These are phyloP conservation scores for Diadophis punctatus DNA, from an alignment of 2,113 vertebrate species.

Conservation along the genomic window DNA sequence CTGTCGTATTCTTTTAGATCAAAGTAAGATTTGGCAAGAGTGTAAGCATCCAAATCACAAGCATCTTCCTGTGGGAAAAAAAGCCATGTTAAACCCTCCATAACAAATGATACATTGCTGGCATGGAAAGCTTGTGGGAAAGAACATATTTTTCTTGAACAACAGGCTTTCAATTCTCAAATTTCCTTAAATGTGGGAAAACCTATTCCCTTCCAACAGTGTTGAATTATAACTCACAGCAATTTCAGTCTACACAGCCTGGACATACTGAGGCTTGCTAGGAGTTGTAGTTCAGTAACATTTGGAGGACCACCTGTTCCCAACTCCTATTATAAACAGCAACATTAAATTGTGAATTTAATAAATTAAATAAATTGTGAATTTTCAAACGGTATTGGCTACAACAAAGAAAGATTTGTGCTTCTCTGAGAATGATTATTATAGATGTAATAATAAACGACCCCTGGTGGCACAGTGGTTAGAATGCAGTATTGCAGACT, in stretches of 20 bases:
- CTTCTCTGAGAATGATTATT: not conserved
- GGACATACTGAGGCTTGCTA: not conserved
- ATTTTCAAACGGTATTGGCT: not conserved
- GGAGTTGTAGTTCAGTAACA: not conserved
- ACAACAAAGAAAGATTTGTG: not conserved
- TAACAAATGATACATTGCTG: not conserved
- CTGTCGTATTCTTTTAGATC: slow-evolving; percentile 98
- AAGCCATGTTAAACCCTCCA: not conserved
- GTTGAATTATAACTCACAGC: not conserved
- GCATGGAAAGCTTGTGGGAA: not conserved
- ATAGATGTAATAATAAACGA: not conserved
- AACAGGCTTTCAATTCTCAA: not conserved
- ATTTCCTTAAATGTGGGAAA: not conserved
- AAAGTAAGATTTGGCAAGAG: slow-evolving; percentile 93
- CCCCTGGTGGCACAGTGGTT: too few species aligned
- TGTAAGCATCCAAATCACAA: slow-evolving; percentile 91
- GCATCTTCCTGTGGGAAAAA: slow-evolving; percentile 83
- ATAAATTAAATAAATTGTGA: not conserved
- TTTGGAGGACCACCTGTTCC: not conserved
- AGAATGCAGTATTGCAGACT: not conserved
- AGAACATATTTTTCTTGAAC: not conserved
- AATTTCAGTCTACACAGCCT: not conserved
- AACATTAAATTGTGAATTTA: not conserved
- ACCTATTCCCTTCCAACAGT: not conserved
- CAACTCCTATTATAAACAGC: not conserved